Evolutionary conservation across 2,888 invertebrate species (phyloP), one percentile per base, ranked within the genome.

Genomic region (Autographa gamma): DNA sequence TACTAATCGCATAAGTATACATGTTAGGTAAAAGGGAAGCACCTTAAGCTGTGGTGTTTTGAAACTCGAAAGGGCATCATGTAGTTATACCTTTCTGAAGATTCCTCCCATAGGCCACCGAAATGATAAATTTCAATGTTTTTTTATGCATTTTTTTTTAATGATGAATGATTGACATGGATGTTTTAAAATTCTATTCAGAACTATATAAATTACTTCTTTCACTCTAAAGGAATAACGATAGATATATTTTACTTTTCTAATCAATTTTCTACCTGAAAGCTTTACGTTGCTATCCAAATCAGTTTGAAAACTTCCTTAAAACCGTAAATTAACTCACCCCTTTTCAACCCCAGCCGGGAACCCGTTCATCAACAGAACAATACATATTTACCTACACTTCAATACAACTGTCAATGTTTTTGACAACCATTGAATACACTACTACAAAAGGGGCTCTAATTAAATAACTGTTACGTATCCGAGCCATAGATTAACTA

Each of bases 391-490:
- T 59, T 63, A 43, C 41, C 48, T 63, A 69, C 31, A 68, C 41
- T 72, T 58, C 58, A 68, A 72, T 61, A 76, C 66, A 69, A 71
- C 69, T 61, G 66, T 74, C 75, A 74, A 63, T 80, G 77, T 72
- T 52, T 7, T 70, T 62, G 74, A 81, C 82, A 71, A 60, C 69
- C 67, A 71, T 76, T 76, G 79, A 82, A 82, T 82, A 76, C 68
- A 82, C 77, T 67, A 76, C 41, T 72, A 66, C 76, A 70, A 74
- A 80, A 68, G 72, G 80, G 65, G 41, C 63, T 61, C 61, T 84
- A 83, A 83, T 83, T 84, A 78, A 74, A 80, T 80, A 78, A 80
- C 76, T 72, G 76, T 79, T 75, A 73, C 66, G 66, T 72, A 72
- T 58, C 69, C 72, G 72, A 66, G 38, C 56, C 70, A 48, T 4